Base-by-base conservation (phyloP, 2,797 vertebrate genomes). In the Rhynchonycteris naso region DNA sequence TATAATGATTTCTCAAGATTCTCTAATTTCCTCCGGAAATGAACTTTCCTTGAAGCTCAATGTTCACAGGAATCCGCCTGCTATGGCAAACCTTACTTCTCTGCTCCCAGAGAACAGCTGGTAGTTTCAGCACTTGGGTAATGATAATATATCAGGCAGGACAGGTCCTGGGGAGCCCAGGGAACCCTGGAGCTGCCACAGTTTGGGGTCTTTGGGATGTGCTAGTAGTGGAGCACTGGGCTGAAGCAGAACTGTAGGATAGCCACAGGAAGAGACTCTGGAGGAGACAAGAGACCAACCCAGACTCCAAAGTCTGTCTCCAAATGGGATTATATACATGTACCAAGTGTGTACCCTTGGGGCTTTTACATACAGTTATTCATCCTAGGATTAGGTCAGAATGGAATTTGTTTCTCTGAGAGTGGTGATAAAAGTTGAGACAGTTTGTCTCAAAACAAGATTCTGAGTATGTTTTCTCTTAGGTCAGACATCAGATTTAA, bases 1-100 rank as follows among this genome's bases (percentile, higher is more conserved):
- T n/a, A 28, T 22, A 59, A 50, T 16, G 47, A 47, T 72, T 78
- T 15, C 33, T 18, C 21, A n/a, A 80, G 18, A 19, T 28, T 86
- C 24, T 68, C 19, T 66, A 30, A 59, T 83, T 94, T 95, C 4
- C 24, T 75, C 54, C 6, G 78, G 47, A 95, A 65, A 74, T 52
- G 14, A 9, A 2, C 56, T 79, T 82, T 88, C 7, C 38, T n/a
- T 54, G 28, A 87, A 79, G 66, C 33, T 79, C 1, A 13, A 1
- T 33, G 28, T 85, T 82, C 12, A 21, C 19, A 81, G 35, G 24
- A 93, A 63, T 91, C 78, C 94, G 28, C 58, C 63, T 33, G 10
- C 15, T 18, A 5, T 6, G 2, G 14, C 5, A 5, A 2, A 4
- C 12, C 18, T 61, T 1, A 8, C 2, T 63, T 52, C n/a, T 69